Base-by-base conservation (phyloP, 2,113 vertebrate species). In the Misgurnus anguillicaudatus region DNA sequence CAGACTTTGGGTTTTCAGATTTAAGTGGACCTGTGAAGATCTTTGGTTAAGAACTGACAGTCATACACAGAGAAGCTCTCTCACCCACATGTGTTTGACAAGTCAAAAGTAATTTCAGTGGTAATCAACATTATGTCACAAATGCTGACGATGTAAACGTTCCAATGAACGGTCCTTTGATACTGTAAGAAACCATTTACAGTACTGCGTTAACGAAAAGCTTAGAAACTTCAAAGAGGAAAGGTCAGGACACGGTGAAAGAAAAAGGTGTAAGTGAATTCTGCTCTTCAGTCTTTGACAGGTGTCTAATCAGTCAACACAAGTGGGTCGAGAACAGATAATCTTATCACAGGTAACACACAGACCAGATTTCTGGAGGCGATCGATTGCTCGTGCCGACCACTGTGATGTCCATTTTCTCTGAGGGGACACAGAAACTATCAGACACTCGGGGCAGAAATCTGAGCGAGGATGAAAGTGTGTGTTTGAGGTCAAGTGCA, bases 351-450 rank as follows among this genome's bases (percentile, higher is more conserved):
- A 63, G 75, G 38, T n/a, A 68, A 84, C 58, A 74, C n/a, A 70
- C 71, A 80, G 80, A 74, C 31, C 31, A 60, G 77, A 24, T 61
- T 38, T 67, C 55, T 71, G 48, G 45, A 80, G 67, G 14, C 39
- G 38, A 82, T 84, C 79, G 69, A 84, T 84, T 51, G 53, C 57
- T 47, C 68, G 13, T 53, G 45, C 75, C 53, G 45, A 41, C 42
- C 36, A n/a, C 57, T 31, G 24, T 31, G 16, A 24, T 65, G 66
- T 51, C 21, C 3, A 17, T 53, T 55, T 55, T 39, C 79, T 58
- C 67, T 75, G 48, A 13, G 17, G 48, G 11, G 69, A 80, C 70
- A 71, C 36, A 81, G 68, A 78, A 79, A 82, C 78, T 87, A 80
- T 73, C 79, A 83, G 77, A 60, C 47, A 75, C 82, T 42, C 41